Evolutionary conservation across 2,888 invertebrate species (phyloP), one percentile per base, ranked within the genome.

Genomic region (Selenia dentaria): DNA sequence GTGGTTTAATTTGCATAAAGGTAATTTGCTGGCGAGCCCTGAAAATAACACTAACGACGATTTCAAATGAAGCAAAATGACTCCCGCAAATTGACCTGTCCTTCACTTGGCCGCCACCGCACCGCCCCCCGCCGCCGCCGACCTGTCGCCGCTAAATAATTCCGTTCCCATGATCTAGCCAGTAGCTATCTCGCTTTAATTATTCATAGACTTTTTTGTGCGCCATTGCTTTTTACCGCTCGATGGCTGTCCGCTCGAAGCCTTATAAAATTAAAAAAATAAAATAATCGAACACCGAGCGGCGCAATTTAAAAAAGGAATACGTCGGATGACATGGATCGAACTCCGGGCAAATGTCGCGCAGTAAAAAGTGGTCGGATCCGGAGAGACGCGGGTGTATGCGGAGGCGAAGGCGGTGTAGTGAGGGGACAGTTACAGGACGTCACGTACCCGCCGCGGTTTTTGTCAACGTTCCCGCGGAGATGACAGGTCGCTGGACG

Each of bases 331-430:
- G 90, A 90, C 90, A 90, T 85, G 89, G 89, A 87, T 88, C 89
- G 90, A 90, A 90, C 90, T 89, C 90, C 84, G 89, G 90, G 90
- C 89, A 89, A 90, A 90, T 90, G 90, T 89, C 90, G 90, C 89
- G 85, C 83, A 77, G 82, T 89, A 89, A 90, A 90, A 90, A 90
- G 88, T 86, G 83, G 90, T 89, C 83, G 79, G 75, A 74, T 78
- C 59, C 51, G 59, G 61, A 59, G 64, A 43, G 54, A 58, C 36
- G 59, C 32, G 12, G 46, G 40, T 27, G 41, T 45, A 52, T 20
- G 54, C 50, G 45, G 54, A 56, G 36, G 51, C 25, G 62, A 47
- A 51, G 34, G 54, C 27, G 43, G 40, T 53, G 48, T 35, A 50
- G 57, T 47, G 56, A 50, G 50, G 49, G 44, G 47, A 50, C 54